Conservation (phyloP, 2,113 vertebrate genomes). For the Otolemur garnettii region DNA sequence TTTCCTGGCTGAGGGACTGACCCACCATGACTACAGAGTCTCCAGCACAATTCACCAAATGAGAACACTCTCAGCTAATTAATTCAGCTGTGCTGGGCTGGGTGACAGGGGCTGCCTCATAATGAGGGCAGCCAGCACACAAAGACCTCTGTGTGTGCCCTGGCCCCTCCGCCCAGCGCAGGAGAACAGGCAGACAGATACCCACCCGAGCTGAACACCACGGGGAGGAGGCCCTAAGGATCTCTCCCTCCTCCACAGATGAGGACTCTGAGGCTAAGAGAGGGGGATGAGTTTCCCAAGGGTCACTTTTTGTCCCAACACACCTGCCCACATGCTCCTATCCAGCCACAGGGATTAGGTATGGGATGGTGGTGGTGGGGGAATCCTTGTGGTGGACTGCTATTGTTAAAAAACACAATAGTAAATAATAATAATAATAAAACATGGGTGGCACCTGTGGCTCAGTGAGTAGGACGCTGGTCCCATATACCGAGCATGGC, state of each 20-base stretch:
- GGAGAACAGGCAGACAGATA: not conserved
- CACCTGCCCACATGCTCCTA: accelerated
- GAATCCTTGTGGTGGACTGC: not conserved
- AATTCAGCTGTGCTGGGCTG: conserved; percentile 80
- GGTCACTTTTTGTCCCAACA: accelerated
- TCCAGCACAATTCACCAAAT: conserved; percentile 80
- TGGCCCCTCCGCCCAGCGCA: not conserved
- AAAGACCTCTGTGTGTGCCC: conserved; percentile 75
- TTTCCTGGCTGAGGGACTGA: accelerated
- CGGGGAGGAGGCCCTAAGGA: not conserved
- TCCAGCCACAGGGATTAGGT: not conserved
- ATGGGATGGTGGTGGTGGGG: accelerated
- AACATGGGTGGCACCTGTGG: no score
- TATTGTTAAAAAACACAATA: not conserved
- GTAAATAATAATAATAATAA: no score
- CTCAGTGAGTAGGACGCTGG: no score
- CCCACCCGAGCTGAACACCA: not conserved
- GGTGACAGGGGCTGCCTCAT: conserved; percentile 86
- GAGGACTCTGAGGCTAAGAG: not conserved
- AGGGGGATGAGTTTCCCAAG: no score
- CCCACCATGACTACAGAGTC: not conserved
- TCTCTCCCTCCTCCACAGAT: not conserved
- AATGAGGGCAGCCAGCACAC: conserved; percentile 84
- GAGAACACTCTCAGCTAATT: conserved; percentile 86
- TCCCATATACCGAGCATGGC: no score